A percentile compares a stretch with the other conserved stretches of the same genome.
phyloP scores from a whole-genome alignment of 2,888 invertebrate species.

The Papilio protenor region DNA sequence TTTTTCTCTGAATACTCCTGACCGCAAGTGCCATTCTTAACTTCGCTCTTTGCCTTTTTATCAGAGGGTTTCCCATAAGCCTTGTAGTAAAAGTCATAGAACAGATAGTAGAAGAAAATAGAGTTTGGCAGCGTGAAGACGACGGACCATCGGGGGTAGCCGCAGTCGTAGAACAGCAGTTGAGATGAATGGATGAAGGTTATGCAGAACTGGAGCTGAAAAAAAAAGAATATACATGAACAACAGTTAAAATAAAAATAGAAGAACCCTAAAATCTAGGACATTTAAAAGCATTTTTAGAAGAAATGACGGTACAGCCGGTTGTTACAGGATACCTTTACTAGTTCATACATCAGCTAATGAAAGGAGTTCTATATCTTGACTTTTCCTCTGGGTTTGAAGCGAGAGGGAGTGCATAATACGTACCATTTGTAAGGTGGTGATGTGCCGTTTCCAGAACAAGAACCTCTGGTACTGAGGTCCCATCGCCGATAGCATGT shows the following conservation, averaged over 20 bases:
- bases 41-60: constrained; percentile 54
- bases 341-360: not conserved
- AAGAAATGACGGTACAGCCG: too few relatives aligned
- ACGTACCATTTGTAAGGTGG: constrained; percentile 94
- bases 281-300: not conserved
- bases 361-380: not conserved
- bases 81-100: constrained; percentile 95
- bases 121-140: constrained; percentile 95
- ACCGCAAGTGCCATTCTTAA: constrained; percentile 51
- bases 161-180: constrained; percentile 93
- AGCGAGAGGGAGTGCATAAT: not conserved
- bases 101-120: constrained; percentile 96
- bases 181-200: constrained; percentile 94
- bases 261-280: not conserved
- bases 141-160: constrained; percentile 93
- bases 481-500: constrained; percentile 94
- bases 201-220: constrained; percentile 95
- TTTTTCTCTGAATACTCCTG: constrained; percentile 52
- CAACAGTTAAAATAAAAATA: constrained; percentile 7
- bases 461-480: constrained; percentile 94
- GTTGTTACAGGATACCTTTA: too few relatives aligned
- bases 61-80: constrained; percentile 84
- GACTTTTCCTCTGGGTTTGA: not conserved
- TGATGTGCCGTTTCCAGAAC: constrained; percentile 98
- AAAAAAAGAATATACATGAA: constrained; percentile 51